These are phyloP conservation scores for Emydocephalus ijimae DNA, from an alignment of 2,113 vertebrate genomes.

Conservation along the genomic window DNA sequence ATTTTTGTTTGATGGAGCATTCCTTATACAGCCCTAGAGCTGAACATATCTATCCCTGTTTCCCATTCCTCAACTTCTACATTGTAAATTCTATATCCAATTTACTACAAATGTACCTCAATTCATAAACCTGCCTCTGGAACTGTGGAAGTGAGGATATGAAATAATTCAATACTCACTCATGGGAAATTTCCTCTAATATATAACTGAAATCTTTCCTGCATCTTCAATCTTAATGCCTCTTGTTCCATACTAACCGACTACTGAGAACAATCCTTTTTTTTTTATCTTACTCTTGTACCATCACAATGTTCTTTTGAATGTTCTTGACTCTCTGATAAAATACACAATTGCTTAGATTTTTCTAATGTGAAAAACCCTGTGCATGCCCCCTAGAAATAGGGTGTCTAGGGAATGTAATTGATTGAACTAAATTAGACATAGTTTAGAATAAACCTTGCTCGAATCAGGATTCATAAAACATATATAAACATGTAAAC, in stretches of 20 bases:
- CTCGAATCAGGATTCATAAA: not conserved
- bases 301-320: not conserved
- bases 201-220: slow-evolving; percentile 8
- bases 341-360: not conserved
- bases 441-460: not conserved
- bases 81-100: not conserved
- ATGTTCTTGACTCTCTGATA: slow-evolving; percentile 3
- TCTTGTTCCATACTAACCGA: not conserved
- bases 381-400: not conserved
- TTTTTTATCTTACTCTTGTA: slow-evolving; percentile 8
- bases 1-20: not conserved
- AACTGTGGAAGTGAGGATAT: not conserved
- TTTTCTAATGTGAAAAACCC: not conserved
- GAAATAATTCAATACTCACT: slow-evolving; percentile 2
- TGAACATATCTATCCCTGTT: not conserved
- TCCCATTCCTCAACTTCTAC: not conserved
- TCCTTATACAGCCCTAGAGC: not conserved
- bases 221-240: not conserved
- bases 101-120: not conserved
- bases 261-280: slow-evolving; percentile 7
- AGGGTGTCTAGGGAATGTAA: not conserved
- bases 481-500: not conserved
- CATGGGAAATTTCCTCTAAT: not conserved
- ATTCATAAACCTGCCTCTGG: slow-evolving; percentile 11
- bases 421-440: not conserved